Evolutionary conservation across 2,888 invertebrate genomes (phyloP), one percentile per base, ranked within the genome.

Genomic region (Pachydiplax longipennis): DNA sequence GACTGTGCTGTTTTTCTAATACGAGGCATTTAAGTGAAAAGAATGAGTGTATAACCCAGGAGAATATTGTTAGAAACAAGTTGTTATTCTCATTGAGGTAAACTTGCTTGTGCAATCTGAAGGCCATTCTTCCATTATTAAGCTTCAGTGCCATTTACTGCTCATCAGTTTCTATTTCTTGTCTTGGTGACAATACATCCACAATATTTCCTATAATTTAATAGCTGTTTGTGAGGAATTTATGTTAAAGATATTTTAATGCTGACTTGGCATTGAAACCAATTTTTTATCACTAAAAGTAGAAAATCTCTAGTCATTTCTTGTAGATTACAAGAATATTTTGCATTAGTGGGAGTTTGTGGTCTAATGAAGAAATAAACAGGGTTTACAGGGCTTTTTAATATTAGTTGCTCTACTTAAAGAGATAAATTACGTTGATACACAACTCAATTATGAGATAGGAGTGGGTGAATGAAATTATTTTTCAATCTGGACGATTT

Each of bases 21-120:
- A 37, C 22, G 37, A 61, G 40, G 87, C 87, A 87, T 87, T 87
- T 87, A 58, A 87, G 87, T 87, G 87, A 87, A 58, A 83, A 58
- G 61, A 37, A 65, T 37, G 61, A 61, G 87, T 87, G 61, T 65
- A 61, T 61, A 65, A 61, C 37, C 87, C 87, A 87, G 61, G 58
- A 61, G 87, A 87, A 87, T 87, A 87, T 87, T 87, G 87, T 87
- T 87, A 87, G 87, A 87, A 65, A 87, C 61, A 87, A 87, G 40
- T 65, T 87, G 87, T 87, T 87, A 87, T 87, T 87, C 61, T 87
- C 87, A 65, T 87, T 61, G 37, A 40, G 65, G 61, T 87, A 61
- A 87, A 87, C 61, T 65, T 87, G 87, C 87, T 87, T 87, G 65
- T 87, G 35, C 65, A 31, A 73, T 73, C 31, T 73, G 73, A 87